phyloP scores from a whole-genome alignment of 2,797 vertebrate species.

The Gymnoscopelus microlampas region DNA sequence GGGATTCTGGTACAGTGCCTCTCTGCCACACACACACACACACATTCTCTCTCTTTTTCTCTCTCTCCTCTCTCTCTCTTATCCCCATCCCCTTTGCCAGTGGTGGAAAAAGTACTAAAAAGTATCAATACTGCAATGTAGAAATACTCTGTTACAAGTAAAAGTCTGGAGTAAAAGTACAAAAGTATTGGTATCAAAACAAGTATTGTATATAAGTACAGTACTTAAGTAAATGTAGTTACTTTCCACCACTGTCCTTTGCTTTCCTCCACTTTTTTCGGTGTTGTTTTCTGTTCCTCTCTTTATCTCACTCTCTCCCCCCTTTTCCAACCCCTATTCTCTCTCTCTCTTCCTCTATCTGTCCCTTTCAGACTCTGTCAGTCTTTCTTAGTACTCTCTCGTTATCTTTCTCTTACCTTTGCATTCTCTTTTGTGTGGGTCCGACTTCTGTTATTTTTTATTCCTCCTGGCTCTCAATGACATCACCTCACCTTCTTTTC shows the following conservation, averaged over 20 bases:
- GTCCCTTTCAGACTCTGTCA: background rate
- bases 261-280: background rate
- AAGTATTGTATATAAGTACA: too few relatives aligned
- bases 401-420: too few relatives aligned
- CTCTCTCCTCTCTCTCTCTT: background rate
- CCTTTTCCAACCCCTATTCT: background rate
- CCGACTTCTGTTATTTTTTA: background rate
- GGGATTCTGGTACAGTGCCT: conserved; percentile 87
- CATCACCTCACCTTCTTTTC: conserved; percentile 41
- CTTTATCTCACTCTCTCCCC: background rate
- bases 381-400: background rate
- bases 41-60: background rate
- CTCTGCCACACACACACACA: background rate
- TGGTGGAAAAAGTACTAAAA: too few relatives aligned
- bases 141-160: too few relatives aligned
- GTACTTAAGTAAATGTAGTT: too few relatives aligned
- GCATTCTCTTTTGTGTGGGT: too few relatives aligned
- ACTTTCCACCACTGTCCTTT: too few relatives aligned
- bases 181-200: too few relatives aligned
- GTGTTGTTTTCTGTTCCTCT: background rate
- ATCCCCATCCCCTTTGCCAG: too few relatives aligned
- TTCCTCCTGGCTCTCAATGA: conserved; percentile 25
- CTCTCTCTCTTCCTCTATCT: conserved; percentile 23
- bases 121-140: too few relatives aligned
- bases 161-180: too few relatives aligned